Evolutionary conservation across 2,888 invertebrate species (phyloP).

Genomic region (Miltochrista miniata): DNA sequence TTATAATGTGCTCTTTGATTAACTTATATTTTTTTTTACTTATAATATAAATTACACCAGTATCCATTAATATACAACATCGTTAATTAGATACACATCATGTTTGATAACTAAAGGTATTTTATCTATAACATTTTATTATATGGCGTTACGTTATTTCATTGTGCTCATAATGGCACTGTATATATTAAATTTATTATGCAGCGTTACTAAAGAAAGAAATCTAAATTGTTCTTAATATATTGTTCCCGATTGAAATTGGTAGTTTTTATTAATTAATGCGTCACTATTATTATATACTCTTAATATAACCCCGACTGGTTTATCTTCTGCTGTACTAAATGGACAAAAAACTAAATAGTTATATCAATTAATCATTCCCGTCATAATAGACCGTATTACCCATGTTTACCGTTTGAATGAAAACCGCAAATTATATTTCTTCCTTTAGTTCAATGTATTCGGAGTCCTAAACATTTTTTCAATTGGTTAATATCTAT

Average conservation of each 20-base stretch:
- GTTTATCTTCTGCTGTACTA: too few relatives aligned
- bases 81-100: slow-evolving; percentile 24
- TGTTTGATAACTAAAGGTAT: slow-evolving; percentile 30
- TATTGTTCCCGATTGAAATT: slow-evolving; percentile 47
- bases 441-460: slow-evolving; percentile 52
- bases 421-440: slow-evolving; percentile 47
- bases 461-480: slow-evolving; percentile 41
- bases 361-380: not conserved
- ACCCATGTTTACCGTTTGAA: slow-evolving; percentile 9
- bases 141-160: slow-evolving; percentile 43
- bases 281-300: slow-evolving; percentile 14
- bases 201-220: slow-evolving; percentile 52
- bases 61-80: slow-evolving; percentile 20
- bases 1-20: slow-evolving; percentile 30
- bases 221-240: slow-evolving; percentile 44
- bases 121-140: slow-evolving; percentile 22
- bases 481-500: slow-evolving; percentile 36
- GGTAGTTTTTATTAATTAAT: slow-evolving; percentile 28
- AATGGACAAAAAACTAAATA: too few relatives aligned
- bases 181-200: slow-evolving; percentile 34
- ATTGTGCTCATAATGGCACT: slow-evolving; percentile 44
- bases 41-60: slow-evolving; percentile 12
- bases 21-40: slow-evolving; percentile 19
- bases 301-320: too few relatives aligned
- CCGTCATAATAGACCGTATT: slow-evolving; percentile 15